These are phyloP conservation scores for Dorcus hopei DNA, from an alignment of 2,888 invertebrate species.

Conservation along the genomic window DNA sequence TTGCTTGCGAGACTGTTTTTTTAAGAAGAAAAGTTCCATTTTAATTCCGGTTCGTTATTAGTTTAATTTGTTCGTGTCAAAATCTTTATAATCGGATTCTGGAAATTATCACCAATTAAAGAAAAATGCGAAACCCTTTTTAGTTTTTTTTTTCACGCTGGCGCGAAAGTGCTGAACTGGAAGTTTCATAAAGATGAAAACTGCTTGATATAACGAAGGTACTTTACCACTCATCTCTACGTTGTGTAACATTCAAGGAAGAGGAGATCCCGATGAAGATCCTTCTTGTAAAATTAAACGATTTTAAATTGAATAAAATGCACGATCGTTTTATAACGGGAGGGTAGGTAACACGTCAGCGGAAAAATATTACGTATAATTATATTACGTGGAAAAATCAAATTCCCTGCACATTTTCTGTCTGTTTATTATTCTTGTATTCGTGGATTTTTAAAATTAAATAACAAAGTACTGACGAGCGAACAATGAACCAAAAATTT, in stretches of 20 bases:
- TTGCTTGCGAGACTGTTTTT: not conserved
- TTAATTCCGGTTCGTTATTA: not conserved
- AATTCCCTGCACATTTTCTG: no score
- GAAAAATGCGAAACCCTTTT: constrained; percentile 4
- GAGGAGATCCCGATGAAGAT: not conserved
- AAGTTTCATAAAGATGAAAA: constrained; percentile 17
- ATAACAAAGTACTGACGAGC: no score
- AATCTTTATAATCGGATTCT: constrained; percentile 17
- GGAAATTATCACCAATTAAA: constrained; percentile 20
- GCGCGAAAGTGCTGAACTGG: constrained; percentile 19
- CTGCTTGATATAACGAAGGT: constrained; percentile 24
- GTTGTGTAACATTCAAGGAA: constrained; percentile 13
- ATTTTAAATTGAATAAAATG: constrained; percentile 3
- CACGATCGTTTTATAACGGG: not conserved
- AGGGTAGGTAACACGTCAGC: no score
- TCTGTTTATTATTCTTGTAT: no score
- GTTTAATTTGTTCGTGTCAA: constrained; percentile 3
- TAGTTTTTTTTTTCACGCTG: not conserved
- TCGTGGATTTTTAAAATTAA: no score
- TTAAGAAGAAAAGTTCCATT: not conserved
- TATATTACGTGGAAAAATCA: no score
- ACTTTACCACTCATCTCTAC: constrained; percentile 18
- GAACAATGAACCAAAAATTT: no score
- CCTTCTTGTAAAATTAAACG: not conserved
- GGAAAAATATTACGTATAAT: no score